Conservation (phyloP, 2,797 vertebrate species). For the Lacerta agilis region DNA sequence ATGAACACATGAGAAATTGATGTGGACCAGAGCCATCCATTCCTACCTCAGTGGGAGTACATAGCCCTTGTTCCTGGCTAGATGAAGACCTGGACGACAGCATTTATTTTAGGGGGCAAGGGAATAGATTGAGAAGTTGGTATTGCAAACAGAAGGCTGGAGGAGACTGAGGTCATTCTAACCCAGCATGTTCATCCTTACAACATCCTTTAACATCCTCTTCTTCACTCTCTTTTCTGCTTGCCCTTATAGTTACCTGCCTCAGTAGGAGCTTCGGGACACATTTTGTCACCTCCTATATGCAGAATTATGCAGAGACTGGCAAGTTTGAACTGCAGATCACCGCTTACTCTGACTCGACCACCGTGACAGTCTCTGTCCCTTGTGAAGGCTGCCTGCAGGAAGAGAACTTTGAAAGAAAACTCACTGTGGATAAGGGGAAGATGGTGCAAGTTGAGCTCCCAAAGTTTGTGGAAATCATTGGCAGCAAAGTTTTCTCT, state of each 20-base stretch:
- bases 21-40: no score
- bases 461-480: slow-evolving; percentile 70
- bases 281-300: slow-evolving; percentile 79
- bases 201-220: not conserved
- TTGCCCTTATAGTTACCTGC: not conserved
- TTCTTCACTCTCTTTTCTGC: not conserved
- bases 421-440: slow-evolving; percentile 56
- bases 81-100: no score
- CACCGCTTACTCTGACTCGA: slow-evolving; percentile 56
- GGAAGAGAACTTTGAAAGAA: slow-evolving; percentile 48
- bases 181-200: not conserved
- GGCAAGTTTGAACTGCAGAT: slow-evolving; percentile 69
- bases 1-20: no score
- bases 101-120: no score
- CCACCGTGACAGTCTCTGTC: slow-evolving; percentile 71
- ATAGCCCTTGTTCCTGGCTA: no score
- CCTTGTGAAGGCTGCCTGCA: not conserved
- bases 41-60: no score
- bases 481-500: slow-evolving; percentile 35
- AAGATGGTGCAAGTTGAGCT: slow-evolving; percentile 62
- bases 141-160: not conserved
- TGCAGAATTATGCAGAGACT: slow-evolving; percentile 75
- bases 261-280: slow-evolving; percentile 52
- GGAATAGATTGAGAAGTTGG: not conserved
- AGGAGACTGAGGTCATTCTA: no score